Evolutionary conservation across 2,113 vertebrate genomes (phyloP).

Genomic region (Cariama cristata): DNA sequence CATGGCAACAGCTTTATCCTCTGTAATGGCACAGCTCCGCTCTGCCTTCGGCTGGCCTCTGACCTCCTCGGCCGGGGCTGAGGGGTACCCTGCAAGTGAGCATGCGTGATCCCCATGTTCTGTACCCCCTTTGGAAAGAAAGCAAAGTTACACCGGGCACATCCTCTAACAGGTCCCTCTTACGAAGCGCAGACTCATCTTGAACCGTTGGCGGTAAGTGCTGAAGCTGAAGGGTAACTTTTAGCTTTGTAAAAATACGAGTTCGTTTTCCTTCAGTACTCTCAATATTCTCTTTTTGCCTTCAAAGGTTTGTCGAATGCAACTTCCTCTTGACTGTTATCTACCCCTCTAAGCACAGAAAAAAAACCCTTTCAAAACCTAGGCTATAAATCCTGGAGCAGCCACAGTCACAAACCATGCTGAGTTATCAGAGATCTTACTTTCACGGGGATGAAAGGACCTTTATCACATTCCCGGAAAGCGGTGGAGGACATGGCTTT

Average conservation of each 20-base stretch:
- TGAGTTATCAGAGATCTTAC: not conserved
- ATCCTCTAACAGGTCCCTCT: not conserved
- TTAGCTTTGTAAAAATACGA: not conserved
- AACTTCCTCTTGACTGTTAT: not conserved
- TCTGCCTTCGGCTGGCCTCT: not conserved
- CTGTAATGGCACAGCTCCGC: not conserved
- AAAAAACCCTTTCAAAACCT: not conserved
- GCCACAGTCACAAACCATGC: not conserved
- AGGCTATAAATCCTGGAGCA: not conserved
- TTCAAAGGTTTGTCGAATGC: not conserved
- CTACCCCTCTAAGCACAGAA: not conserved
- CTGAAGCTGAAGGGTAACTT: not conserved
- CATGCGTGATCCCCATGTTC: accelerated
- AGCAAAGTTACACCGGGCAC: not conserved
- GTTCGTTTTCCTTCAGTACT: not conserved
- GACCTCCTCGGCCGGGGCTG: accelerated
- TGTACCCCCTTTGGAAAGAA: not conserved
- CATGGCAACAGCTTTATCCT: not conserved
- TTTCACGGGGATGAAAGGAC: not conserved
- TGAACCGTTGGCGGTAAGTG: accelerated
- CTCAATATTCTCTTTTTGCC: not conserved
- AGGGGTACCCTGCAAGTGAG: not conserved
- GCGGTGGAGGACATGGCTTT: not conserved
- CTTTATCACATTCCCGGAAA: not conserved
- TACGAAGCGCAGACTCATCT: not conserved